Conservation (phyloP, 2,113 vertebrate species). For the Lampris megalopsis region DNA sequence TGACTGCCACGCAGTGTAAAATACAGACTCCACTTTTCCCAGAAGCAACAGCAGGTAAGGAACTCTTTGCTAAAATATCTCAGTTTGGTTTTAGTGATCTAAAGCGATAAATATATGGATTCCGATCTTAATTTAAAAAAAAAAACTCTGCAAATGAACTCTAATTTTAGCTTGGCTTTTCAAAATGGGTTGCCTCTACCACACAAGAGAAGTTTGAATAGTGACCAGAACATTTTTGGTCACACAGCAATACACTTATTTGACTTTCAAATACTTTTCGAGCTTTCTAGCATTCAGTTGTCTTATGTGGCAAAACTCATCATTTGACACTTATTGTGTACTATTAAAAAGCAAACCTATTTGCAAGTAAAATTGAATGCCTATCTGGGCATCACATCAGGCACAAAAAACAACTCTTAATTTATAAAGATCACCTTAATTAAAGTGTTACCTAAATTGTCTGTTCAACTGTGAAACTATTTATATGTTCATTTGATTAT, state of each 20-base stretch:
- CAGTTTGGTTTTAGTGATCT: background rate
- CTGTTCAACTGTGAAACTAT: no score
- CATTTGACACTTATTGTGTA: no score
- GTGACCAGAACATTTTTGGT: background rate
- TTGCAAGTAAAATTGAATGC: no score
- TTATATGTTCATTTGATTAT: no score
- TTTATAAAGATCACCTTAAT: no score
- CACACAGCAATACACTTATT: background rate
- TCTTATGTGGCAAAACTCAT: no score
- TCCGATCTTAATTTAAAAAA: background rate
- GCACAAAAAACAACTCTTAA: no score
- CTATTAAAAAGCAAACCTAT: no score
- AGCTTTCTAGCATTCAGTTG: no score
- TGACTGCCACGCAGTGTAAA: background rate
- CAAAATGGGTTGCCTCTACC: background rate
- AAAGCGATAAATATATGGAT: background rate
- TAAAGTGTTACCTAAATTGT: no score
- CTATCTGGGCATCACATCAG: no score
- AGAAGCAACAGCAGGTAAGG: constrained; percentile 25
- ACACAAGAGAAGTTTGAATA: background rate
- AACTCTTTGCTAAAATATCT: background rate
- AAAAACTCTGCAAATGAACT: background rate
- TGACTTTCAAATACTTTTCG: no score
- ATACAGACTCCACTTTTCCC: background rate
- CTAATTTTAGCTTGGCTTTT: background rate